Base-by-base conservation (phyloP, 1,140 invertebrate species). In the Plutomurus gul region DNA sequence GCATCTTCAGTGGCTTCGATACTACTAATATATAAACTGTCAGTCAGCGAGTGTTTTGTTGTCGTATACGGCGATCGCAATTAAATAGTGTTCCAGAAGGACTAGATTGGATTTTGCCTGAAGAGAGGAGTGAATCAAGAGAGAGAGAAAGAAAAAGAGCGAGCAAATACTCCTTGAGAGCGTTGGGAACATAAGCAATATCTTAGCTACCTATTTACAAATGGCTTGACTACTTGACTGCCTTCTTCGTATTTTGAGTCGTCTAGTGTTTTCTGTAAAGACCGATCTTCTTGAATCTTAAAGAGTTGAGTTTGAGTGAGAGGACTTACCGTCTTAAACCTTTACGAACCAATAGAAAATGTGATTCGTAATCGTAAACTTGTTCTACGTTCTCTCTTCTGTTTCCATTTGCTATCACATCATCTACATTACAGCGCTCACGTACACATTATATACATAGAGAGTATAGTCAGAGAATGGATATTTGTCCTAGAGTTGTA, bases 21-120 rank as follows among this genome's bases (percentile, higher is more conserved):
- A 47, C 2, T 18, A n/a, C n/a, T n/a, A n/a, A n/a, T n/a, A 56
- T 65, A 30, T 7, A 65, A 65, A 36, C 46, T 49, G 30, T 65
- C 30, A 65, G 56, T 65, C 4, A 33, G 2, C 30, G 36, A 65
- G 56, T 18, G 11, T 36, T 65, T 25, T 65, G 56, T 65, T 65
- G 11, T 6, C 11, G 10, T 33, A 36, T 25, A 65, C n/a, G n/a
- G n/a, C 16, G 4, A 33, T 65, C 36, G 30, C 56, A 65, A 65
- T 65, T 65, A 65, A 65, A 65, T 65, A 30, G 73, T 49, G 46
- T 75, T 75, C 25, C 51, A 46, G 40, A 46, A 49, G 25, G 27
- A 75, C 25, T 75, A 47, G 46, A 75, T 75, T 75, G 39, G 73
- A 75, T 75, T 75, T 75, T 47, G 51, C 27, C 25, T 65, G 56